Base-by-base conservation (phyloP, 2,888 invertebrate genomes). In the Lamellibrachia columna region DNA sequence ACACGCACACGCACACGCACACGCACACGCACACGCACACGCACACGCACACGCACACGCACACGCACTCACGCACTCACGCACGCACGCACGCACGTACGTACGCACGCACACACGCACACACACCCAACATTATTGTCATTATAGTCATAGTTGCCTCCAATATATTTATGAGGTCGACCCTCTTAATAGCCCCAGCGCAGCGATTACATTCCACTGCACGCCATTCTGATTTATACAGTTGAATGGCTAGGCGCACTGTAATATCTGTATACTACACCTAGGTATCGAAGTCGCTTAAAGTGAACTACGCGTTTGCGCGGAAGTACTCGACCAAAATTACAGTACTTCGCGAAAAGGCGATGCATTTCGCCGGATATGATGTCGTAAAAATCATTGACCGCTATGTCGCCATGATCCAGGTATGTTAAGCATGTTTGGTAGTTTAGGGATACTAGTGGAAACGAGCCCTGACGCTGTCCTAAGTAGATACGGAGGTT, bases 271-370 rank as follows among this genome's bases (percentile, higher is more conserved):
- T 22, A 75, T 75, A 22, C 22, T 3, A 22, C n/a, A 75, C n/a
- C 75, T 22, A 75, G 75, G 75, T 75, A 75, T 11, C 75, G 22
- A 75, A 75, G 75, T 75, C 75, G 75, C 6, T 75, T 75, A 75
- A 75, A 75, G 75, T 75, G 75, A 75, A 75, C 75, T 75, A 75
- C n/a, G 75, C 75, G 75, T 75, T 75, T n/a, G 75, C 75, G 75
- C n/a, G 3, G 75, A 75, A 4, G 75, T 75, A 75, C 75, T 75
- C 75, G 0, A n/a, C 75, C 11, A 75, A 75, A 75, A 15, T 75
- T 15, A 75, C 75, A 75, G 22, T n/a, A 75, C 75, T 75, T n/a
- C 75, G 75, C 75, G 2, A 75, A 75, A 75, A 15, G 75, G n/a
- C 6, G 75, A 75, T 22, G 75, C 75, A 75, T n/a, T 75, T 75